Base-by-base conservation (phyloP, 1,140 invertebrate species). In the Cylas formicarius region DNA sequence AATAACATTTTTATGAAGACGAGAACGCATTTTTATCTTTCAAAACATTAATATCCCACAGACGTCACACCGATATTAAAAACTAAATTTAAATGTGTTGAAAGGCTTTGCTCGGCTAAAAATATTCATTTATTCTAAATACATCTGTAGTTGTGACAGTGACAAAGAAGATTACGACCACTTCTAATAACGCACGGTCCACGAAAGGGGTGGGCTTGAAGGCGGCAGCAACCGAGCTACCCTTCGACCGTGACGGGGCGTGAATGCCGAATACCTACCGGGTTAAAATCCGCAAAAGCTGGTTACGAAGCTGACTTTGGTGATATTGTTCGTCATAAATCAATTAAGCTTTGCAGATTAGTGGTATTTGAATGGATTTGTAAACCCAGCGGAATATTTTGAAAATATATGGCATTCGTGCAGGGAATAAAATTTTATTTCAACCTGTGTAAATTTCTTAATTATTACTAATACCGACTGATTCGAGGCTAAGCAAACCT, bases 111-210 rank as follows among this genome's bases (percentile, higher is more conserved):
- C 18, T 35, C 22, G 28, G 26, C 49, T 24, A 37, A 41, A 52
- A 49, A 53, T 53, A 53, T 53, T 49, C 41, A 49, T 49, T 39
- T 49, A 49, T 44, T 37, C 50, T 36, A 44, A 45, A 40, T 49
- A 43, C 42, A 40, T 37, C 37, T 53, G 47, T 53, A 52, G 46
- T 49, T 53, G 50, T 53, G 50, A 53, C 50, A 53, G 41, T 53
- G 50, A 53, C 50, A 53, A 53, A 53, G 41, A 33, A 38, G 46
- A 53, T 53, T 53, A 53, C 32, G 20, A 18, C 28, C 28, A 31
- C 40, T 39, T 18, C 11, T 26, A 28, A 26, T 28, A 39, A 28
- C 2, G 29, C 8, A 6, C 20, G 19, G 13, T 7, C 19, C 13
- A n/a, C n/a, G n/a, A 29, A 34, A 38, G 21, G 40, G 41, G 29